These are phyloP conservation scores for Myotis myotis DNA, from an alignment of 2,797 vertebrate genomes.

Conservation along the genomic window DNA sequence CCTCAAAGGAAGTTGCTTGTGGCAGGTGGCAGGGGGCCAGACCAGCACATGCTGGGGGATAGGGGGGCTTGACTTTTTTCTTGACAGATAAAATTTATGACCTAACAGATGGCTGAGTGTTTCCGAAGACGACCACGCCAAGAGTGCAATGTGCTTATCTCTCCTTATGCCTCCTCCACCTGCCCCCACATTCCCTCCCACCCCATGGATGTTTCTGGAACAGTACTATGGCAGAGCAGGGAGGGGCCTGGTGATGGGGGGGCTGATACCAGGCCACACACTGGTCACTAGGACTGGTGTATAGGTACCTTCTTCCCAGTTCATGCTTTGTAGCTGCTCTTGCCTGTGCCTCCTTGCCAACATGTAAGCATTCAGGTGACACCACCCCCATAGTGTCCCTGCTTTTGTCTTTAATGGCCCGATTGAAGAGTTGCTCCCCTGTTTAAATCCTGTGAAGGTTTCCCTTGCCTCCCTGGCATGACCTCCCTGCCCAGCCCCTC, in stretches of 20 bases:
- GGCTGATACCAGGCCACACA: not conserved
- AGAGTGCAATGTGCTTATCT: conserved; percentile 64
- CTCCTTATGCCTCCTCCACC: not conserved
- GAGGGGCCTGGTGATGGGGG: not conserved
- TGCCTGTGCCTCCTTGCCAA: not conserved
- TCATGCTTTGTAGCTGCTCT: not conserved
- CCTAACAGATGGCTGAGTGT: conserved; percentile 59
- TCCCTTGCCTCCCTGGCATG: not conserved
- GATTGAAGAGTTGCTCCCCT: not conserved
- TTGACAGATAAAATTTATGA: conserved; percentile 68
- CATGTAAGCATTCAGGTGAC: not conserved
- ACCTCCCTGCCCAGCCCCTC: not conserved
- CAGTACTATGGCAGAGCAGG: not conserved
- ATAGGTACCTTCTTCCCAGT: not conserved
- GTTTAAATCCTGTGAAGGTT: not conserved
- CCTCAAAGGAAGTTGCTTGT: conserved; percentile 26
- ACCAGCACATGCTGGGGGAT: not conserved
- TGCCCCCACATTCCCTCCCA: not conserved
- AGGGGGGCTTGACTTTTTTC: not conserved
- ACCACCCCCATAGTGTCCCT: too few relatives aligned
- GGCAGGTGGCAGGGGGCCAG: not conserved
- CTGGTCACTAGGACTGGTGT: not conserved
- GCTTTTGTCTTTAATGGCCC: not conserved
- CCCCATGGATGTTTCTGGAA: not conserved
- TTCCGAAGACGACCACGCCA: conserved; percentile 23